Base-by-base conservation (phyloP, 2,797 vertebrate species). In the Dipus sagitta region DNA sequence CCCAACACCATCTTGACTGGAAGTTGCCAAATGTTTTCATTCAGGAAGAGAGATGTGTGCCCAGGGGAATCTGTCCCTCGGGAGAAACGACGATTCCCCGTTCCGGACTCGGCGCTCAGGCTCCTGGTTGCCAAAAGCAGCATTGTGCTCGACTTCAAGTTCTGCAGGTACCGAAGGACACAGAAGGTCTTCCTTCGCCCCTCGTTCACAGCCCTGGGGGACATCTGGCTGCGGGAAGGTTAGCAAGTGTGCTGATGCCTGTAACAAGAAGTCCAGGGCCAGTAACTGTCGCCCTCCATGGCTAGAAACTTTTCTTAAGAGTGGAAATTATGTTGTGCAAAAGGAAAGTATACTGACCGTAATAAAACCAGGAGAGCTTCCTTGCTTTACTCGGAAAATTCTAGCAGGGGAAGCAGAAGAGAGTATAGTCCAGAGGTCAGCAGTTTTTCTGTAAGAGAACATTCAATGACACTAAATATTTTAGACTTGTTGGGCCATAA, bases 71-170 rank as follows among this genome's bases (percentile, higher is more conserved):
- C 18, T 11, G 42, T 75, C 58, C 34, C 82, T n/a, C 32, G 26
- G 32, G 34, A 81, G 88, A 90, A 28, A 17, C 34, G 60, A 24
- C 17, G 54, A 67, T 86, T 94, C 81, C 65, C 79, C 58, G 58
- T 54, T 38, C 76, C 4, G 24, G 17, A 6, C 24, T 88, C 24
- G 65, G 13, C 60, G 20, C n/a, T 24, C 52, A 83, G 1, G 47
- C 26, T 92, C 76, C 52, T 60, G n/a, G 64, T 34, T 90, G 67
- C 88, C n/a, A 26, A 74, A 60, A 71, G 30, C 75, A 80, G 24
- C 24, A 30, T 15, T 52, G 26, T 42, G 20, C 77, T 80, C 79
- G 6, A 54, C 70, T 82, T 84, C 47, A 18, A 60, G 64, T 86
- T 92, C 58, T 24, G n/a, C 2, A 62, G 34, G 30, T 42, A 62